Conservation (phyloP, 1,140 invertebrate genomes). For the Anastrepha obliqua region DNA sequence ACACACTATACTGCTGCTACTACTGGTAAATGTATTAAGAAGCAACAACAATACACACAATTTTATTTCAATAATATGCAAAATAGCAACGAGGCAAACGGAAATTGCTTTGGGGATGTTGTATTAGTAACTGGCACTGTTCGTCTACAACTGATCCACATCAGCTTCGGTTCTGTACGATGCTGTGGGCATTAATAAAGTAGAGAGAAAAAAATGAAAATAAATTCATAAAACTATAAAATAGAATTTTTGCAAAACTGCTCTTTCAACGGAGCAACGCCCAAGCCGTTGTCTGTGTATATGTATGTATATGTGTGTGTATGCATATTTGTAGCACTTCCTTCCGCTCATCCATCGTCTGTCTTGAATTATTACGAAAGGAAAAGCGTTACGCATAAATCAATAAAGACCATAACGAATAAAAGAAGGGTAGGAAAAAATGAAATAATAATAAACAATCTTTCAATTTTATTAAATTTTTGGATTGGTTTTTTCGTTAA, state of each 20-base stretch:
- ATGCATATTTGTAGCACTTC: background rate
- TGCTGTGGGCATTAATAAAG: background rate
- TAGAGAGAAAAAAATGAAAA: background rate
- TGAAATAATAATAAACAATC: background rate
- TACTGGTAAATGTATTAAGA: background rate
- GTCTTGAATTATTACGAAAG: background rate
- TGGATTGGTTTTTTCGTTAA: background rate
- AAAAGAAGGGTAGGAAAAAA: background rate
- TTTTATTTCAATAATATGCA: constrained; percentile 51
- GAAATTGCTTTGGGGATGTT: constrained; percentile 46
- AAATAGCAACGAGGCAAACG: constrained; percentile 49
- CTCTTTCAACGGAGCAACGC: too few relatives aligned
- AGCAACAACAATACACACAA: background rate
- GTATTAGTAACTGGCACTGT: constrained; percentile 5
- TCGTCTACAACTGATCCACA: background rate
- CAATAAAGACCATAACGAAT: constrained; percentile 3
- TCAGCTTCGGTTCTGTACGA: background rate
- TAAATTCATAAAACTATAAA: background rate
- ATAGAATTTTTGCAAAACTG: background rate
- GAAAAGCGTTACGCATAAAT: constrained; percentile 18
- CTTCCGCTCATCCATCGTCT: background rate
- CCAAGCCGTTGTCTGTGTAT: too few relatives aligned
- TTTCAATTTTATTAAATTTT: constrained; percentile 5
- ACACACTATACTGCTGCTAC: background rate
- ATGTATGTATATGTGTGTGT: too few relatives aligned